Base-by-base conservation (phyloP, 2,113 vertebrate genomes). In the Chionodraco myersi region DNA sequence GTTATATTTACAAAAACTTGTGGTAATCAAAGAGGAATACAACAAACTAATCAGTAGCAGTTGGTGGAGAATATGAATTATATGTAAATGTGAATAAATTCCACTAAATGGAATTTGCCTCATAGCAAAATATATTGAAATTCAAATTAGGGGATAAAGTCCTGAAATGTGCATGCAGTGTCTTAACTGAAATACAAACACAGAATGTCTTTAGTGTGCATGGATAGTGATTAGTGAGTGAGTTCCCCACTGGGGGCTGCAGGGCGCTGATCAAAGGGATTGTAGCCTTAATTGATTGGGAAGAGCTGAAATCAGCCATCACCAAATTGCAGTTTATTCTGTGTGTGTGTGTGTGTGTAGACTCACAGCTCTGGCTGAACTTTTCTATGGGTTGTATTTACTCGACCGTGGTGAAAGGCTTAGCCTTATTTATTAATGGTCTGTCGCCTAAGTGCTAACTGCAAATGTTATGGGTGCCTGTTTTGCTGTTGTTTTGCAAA, bases 281-380 rank as follows among this genome's bases (percentile, higher is more conserved):
- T 74, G 75, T 68, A 52, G 77, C 77, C 51, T 44, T 80, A 84
- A 89, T 83, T 86, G 86, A 87, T 89, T 82, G 89, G 62, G 67
- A 82, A 57, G 82, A 86, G 83, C 80, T 68, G 61, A 88, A 92
- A 91, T 86, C 77, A 79, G 77, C 74, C 68, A 70, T 21, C 36
- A 44, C 85, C 77, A 86, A 88, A 83, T 80, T 72, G 72, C 81
- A 82, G 85, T 90, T 87, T 82, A 75, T 72, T 14, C 1, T 21
- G 58, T 18, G 74, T n/a, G 52, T 45, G 70, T 52, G 60, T n/a
- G 34, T 61, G 59, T 61, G 59, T 51, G 66, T 13, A 81, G 60
- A 64, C 56, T 58, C 70, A n/a, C 75, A 72, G 67, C 67, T 47
- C 41, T 10, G 30, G 49, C 71, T 87, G 79, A 82, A 75, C 83